Conservation (phyloP, 2,888 invertebrate genomes). For the Sesamia inferens region DNA sequence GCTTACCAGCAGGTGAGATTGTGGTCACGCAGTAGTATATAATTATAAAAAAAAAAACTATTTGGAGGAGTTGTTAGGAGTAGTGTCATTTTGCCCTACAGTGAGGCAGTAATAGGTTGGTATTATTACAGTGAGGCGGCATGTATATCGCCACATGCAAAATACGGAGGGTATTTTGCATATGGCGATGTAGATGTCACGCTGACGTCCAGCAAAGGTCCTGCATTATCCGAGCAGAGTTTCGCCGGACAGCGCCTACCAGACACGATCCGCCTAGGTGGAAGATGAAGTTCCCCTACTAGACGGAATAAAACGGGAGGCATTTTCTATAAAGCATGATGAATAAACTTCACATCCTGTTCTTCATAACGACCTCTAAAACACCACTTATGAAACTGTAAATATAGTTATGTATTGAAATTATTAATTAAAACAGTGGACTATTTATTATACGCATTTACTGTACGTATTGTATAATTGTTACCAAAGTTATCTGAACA, state of each 20-base stretch:
- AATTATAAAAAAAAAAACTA: too few species aligned
- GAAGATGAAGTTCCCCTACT: neutral
- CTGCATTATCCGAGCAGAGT: neutral
- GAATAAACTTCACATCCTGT: neutral
- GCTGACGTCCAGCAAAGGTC: neutral
- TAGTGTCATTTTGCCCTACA: neutral
- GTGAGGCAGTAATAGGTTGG: neutral
- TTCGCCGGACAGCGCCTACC: too few species aligned
- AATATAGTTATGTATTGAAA: neutral
- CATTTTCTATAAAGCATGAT: neutral
- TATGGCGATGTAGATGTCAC: neutral
- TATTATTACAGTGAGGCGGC: neutral
- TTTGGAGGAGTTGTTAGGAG: too few species aligned
- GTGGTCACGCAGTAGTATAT: too few species aligned
- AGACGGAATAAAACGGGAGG: neutral
- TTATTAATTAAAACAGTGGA: too few species aligned
- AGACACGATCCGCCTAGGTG: neutral
- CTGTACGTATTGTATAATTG: neutral
- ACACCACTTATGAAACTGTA: neutral
- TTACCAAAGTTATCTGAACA: constrained; percentile 21
- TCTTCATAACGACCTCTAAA: neutral
- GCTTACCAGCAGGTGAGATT: too few species aligned
- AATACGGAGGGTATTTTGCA: neutral
- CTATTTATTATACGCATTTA: too few species aligned
- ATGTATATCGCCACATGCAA: neutral